Evolutionary conservation across 2,797 vertebrate species (phyloP).

Genomic region (Hapalemur alaotrensis): DNA sequence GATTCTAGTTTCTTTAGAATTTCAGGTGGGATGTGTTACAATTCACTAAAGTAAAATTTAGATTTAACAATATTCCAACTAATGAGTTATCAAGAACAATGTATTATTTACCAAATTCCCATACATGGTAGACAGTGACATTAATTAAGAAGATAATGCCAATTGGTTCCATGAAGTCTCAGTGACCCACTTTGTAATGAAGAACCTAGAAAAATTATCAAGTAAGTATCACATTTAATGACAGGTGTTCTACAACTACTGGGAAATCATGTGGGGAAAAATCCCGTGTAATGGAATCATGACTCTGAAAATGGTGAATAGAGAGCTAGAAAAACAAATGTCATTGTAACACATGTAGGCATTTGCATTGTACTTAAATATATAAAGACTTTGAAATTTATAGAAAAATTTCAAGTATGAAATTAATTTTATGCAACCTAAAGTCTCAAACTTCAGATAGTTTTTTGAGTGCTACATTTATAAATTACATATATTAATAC

Average conservation of each 20-base stretch:
- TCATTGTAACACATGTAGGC: neutral
- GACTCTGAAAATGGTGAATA: neutral
- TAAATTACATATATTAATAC: neutral
- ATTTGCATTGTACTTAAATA: neutral
- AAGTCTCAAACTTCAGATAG: neutral
- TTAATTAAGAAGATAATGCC: slow-evolving; percentile 39
- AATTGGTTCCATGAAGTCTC: neutral
- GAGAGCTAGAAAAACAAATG: neutral
- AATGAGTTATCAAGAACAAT: neutral
- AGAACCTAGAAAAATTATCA: neutral
- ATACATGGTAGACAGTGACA: neutral
- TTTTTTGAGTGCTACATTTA: neutral
- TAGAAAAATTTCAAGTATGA: neutral
- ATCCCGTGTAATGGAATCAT: neutral
- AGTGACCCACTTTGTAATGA: neutral
- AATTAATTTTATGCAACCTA: neutral
- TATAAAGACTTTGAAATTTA: neutral
- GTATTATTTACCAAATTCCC: slow-evolving; percentile 41
- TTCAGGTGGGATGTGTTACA: slow-evolving; percentile 4
- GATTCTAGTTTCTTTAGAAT: slow-evolving; percentile 28
- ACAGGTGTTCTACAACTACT: neutral
- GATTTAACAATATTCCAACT: neutral
- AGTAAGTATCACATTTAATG: neutral
- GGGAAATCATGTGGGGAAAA: neutral
- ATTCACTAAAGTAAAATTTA: slow-evolving; percentile 22